phyloP scores from a whole-genome alignment of 2,888 invertebrate genomes.

The Aethes cnicana region DNA sequence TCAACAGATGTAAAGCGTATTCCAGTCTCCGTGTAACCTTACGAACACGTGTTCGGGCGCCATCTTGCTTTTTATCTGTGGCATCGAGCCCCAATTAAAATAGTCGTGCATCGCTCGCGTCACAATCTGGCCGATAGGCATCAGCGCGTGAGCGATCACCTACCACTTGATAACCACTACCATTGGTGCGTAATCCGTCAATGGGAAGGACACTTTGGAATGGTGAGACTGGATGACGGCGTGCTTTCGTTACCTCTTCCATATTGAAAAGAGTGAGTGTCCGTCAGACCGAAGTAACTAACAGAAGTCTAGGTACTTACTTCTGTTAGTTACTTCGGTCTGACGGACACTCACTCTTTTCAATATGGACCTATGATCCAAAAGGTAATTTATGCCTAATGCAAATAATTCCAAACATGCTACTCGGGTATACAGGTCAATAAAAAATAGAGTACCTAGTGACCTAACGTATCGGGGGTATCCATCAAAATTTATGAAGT shows the following conservation, averaged over 20 bases:
- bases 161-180: conserved; percentile 44
- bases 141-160: conserved; percentile 77
- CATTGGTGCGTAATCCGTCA: conserved; percentile 26
- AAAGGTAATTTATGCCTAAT: too few species aligned
- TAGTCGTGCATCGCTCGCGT: conserved; percentile 79
- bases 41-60: conserved; percentile 67
- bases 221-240: not conserved
- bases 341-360: not conserved
- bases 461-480: too few species aligned
- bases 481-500: too few species aligned
- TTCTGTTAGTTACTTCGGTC: too few species aligned
- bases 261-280: not conserved
- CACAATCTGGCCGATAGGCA: conserved; percentile 72
- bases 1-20: conserved; percentile 10
- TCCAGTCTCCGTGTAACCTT: conserved; percentile 32
- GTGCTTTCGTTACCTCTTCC: not conserved
- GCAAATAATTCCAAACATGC: too few species aligned
- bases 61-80: conserved; percentile 71
- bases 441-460: too few species aligned
- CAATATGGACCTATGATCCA: not conserved
- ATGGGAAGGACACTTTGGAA: not conserved
- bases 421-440: too few species aligned
- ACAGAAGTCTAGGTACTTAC: too few species aligned
- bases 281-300: too few species aligned
- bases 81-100: conserved; percentile 80